phyloP scores from a whole-genome alignment of 2,888 invertebrate species.

The Andrena bucephala region DNA sequence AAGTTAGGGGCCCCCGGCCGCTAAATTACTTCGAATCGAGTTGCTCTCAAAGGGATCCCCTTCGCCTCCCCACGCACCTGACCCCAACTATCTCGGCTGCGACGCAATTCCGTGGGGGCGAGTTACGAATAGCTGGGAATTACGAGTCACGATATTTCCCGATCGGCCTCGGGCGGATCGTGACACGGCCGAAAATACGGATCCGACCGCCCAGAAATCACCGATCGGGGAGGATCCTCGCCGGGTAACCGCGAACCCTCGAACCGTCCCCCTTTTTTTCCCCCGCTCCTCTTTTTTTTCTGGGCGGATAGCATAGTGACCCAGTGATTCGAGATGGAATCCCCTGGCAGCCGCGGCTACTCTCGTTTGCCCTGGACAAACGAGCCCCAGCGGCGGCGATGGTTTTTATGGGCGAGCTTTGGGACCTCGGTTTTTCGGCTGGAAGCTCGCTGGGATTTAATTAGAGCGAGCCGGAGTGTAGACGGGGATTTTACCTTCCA shows the following conservation, averaged over 20 bases:
- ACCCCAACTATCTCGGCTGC: conserved; percentile 41
- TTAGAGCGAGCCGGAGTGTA: conserved; percentile 30
- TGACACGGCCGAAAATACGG: background rate
- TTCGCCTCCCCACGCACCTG: conserved; percentile 39
- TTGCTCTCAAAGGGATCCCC: conserved; percentile 66
- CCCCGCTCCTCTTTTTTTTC: background rate
- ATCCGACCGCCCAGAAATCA: background rate
- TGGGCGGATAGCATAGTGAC: conserved; percentile 44
- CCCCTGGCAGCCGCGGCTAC: conserved; percentile 30
- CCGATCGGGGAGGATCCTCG: conserved; percentile 6
- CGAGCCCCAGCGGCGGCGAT: conserved; percentile 33
- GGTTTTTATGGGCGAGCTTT: conserved; percentile 46
- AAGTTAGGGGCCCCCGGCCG: conserved; percentile 61
- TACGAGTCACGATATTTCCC: conserved; percentile 16
- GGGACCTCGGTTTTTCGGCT: conserved; percentile 6
- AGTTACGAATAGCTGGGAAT: conserved; percentile 21
- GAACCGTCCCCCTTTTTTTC: background rate
- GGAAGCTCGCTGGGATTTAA: conserved; percentile 49
- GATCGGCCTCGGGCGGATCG: background rate
- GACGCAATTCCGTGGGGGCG: conserved; percentile 37
- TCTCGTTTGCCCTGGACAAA: conserved; percentile 53
- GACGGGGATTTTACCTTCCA: conserved; percentile 18
- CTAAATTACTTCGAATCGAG: conserved; percentile 78
- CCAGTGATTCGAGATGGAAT: conserved; percentile 51
- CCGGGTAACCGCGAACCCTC: conserved; percentile 4